Evolutionary conservation across 1,140 invertebrate species (phyloP).

Genomic region (Megalonaias nervosa): DNA sequence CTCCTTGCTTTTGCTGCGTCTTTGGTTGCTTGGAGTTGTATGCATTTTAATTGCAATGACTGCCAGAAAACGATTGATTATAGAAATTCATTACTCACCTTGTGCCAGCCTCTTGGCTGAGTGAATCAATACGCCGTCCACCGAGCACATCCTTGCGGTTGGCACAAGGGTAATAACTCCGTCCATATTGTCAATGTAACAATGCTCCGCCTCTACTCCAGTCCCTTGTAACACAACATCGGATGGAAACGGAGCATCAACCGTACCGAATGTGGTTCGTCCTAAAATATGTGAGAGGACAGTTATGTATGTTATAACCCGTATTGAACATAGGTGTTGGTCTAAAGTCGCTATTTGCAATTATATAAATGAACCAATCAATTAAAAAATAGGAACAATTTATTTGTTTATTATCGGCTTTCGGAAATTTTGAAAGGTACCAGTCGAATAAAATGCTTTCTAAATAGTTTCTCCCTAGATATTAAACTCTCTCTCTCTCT

Average conservation of each 20-base stretch:
- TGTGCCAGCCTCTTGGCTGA: conserved; percentile 81
- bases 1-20: too few relatives aligned
- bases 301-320: background rate
- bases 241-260: conserved; percentile 69
- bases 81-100: conserved; percentile 74
- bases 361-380: background rate
- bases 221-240: conserved; percentile 87
- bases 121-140: conserved; percentile 80
- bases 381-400: background rate
- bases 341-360: background rate
- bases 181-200: conserved; percentile 85
- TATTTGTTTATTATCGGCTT: background rate
- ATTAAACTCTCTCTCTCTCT: too few relatives aligned
- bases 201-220: conserved; percentile 86
- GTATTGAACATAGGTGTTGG: background rate
- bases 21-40: too few relatives aligned
- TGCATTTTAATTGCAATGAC: background rate
- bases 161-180: conserved; percentile 87
- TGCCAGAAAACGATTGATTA: background rate
- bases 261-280: conserved; percentile 51
- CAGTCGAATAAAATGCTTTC: background rate
- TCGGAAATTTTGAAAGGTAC: background rate
- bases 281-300: conserved; percentile 37
- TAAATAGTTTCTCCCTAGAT: too few relatives aligned
- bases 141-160: conserved; percentile 78